Evolutionary conservation across 2,888 invertebrate genomes (phyloP).

Genomic region (Hartigia nigra): DNA sequence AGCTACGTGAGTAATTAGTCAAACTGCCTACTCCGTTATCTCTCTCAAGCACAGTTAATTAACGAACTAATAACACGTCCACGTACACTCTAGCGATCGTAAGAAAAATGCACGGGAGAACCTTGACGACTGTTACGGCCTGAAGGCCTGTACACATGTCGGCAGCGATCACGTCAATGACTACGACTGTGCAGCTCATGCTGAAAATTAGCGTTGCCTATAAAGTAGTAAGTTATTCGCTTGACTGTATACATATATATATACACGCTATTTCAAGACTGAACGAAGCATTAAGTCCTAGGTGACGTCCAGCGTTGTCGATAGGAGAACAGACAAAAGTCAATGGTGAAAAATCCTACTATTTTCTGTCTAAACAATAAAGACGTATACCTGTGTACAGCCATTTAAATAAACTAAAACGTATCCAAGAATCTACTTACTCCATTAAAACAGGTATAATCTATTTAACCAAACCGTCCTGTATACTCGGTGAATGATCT

Average conservation of each 20-base stretch:
- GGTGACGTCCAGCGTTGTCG: background rate
- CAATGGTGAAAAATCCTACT: background rate
- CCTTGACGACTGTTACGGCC: background rate
- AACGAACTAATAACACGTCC: conserved; percentile 4
- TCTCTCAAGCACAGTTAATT: background rate
- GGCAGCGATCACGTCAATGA: background rate
- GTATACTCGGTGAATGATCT: background rate
- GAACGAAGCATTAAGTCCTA: background rate
- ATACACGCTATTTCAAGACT: background rate
- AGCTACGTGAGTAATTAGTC: background rate
- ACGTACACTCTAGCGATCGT: background rate
- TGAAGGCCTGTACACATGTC: background rate
- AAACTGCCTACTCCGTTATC: background rate
- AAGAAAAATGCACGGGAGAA: background rate
- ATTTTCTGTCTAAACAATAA: background rate
- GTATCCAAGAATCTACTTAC: too few relatives aligned
- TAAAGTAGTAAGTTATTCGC: background rate
- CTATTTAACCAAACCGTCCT: background rate
- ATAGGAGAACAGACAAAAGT: background rate
- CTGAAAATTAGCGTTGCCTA: background rate
- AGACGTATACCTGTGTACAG: background rate
- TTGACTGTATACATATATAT: background rate
- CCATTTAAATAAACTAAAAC: too few relatives aligned
- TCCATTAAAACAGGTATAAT: too few relatives aligned
- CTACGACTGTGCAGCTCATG: background rate